A percentile compares a stretch with the other conserved stretches of the same genome.
phyloP scores from a whole-genome alignment of 2,797 vertebrate species.

The Characodon lateralis region DNA sequence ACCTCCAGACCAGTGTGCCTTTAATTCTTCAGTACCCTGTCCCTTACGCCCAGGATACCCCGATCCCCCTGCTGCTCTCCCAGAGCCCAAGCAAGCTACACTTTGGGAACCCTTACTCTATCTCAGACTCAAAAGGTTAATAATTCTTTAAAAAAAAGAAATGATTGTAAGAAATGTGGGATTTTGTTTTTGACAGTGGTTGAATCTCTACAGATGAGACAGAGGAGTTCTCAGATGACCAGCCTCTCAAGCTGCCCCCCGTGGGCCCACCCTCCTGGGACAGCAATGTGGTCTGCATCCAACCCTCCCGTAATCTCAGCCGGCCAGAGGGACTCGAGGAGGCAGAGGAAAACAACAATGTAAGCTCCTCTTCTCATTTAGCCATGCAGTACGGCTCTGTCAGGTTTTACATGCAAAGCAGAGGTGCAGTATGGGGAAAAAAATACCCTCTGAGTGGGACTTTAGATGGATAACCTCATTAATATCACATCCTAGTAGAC shows the following conservation, averaged over 20 bases:
- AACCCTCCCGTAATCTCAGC: constrained; percentile 93
- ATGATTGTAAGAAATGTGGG: not conserved
- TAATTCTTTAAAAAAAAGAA: not conserved
- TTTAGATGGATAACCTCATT: not conserved
- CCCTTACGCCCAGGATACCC: constrained; percentile 84
- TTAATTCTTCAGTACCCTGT: constrained; percentile 85
- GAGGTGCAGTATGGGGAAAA: not conserved
- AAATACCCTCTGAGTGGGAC: not conserved
- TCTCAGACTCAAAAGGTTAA: constrained; percentile 70
- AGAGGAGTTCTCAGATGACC: constrained; percentile 92
- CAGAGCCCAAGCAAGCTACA: constrained; percentile 87
- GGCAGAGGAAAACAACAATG: constrained; percentile 86
- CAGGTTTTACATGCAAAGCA: not conserved
- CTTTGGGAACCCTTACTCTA: constrained; percentile 91
- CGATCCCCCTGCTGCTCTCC: constrained; percentile 83
- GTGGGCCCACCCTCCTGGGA: constrained; percentile 90
- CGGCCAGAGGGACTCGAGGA: constrained; percentile 94
- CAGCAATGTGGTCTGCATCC: constrained; percentile 95
- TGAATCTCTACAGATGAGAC: constrained; percentile 83
- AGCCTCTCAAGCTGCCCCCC: constrained; percentile 90
- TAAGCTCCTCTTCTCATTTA: constrained; percentile 56
- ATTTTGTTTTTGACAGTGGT: constrained; percentile 4
- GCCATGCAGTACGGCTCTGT: not conserved
- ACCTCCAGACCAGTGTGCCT: constrained; percentile 71
- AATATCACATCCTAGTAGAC: not conserved